Percentiles rank a stretch among this genome's conserved stretches.
phyloP scores from a whole-genome alignment of 2,113 vertebrate genomes.

The Athene cunicularia region DNA sequence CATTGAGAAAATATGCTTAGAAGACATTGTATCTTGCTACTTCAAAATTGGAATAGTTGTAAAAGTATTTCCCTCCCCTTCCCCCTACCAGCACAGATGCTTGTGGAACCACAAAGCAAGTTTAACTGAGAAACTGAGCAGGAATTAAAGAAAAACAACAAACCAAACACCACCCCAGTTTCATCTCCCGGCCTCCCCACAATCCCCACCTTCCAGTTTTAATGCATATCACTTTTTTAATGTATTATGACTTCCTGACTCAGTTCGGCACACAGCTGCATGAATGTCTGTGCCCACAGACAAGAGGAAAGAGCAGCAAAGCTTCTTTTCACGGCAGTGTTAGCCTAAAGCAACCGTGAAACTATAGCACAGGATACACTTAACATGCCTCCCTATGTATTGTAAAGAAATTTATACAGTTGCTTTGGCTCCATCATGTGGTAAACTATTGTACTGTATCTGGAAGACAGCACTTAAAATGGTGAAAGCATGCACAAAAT shows the following conservation, averaged over 20 bases:
- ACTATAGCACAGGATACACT: neutral
- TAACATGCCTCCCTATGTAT: fast-evolving
- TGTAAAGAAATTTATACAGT: neutral
- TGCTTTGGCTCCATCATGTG: slow-evolving; percentile 27
- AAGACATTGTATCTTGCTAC: neutral
- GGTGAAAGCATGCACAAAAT: neutral
- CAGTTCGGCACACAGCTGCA: neutral
- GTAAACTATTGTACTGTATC: neutral
- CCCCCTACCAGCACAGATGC: neutral
- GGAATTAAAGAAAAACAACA: neutral
- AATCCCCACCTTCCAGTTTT: neutral
- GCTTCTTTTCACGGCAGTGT: neutral
- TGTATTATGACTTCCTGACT: neutral
- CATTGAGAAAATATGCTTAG: neutral
- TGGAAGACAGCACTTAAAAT: neutral
- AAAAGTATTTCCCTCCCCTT: neutral
- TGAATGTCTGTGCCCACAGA: neutral
- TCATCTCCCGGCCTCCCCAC: too few species aligned
- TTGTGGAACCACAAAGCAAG: neutral
- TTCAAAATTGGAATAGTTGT: neutral
- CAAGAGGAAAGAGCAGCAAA: neutral
- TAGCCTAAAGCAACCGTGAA: neutral
- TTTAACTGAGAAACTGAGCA: neutral
- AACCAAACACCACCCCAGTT: neutral
- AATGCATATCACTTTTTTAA: neutral